Conservation (phyloP, 2,888 invertebrate genomes). For the Drosophila paramelanica region DNA sequence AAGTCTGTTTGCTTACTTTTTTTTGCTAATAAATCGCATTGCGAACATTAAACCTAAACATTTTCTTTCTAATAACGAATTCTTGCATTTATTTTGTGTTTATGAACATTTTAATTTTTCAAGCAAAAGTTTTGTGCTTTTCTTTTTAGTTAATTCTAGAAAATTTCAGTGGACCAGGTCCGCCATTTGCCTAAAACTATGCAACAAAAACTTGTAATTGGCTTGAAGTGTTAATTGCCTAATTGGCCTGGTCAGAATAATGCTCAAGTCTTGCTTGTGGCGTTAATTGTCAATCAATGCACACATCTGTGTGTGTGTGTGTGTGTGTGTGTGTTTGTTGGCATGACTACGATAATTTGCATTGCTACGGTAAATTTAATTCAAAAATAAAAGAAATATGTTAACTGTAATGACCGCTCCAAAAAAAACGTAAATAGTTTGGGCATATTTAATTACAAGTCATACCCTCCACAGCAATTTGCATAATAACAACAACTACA, state of each 20-base stretch:
- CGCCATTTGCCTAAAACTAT: slow-evolving; percentile 2
- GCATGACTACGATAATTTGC: slow-evolving; percentile 19
- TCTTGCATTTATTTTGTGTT: not conserved
- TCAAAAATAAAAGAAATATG: not conserved
- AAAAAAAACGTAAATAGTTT: slow-evolving; percentile 44
- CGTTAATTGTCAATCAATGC: slow-evolving; percentile 5
- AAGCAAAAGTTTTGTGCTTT: too few relatives aligned
- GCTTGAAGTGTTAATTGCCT: slow-evolving; percentile 50
- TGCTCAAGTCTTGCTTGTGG: slow-evolving; percentile 14
- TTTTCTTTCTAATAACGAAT: not conserved
- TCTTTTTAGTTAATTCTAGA: not conserved
- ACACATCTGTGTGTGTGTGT: not conserved
- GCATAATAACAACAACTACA: slow-evolving; percentile 1
- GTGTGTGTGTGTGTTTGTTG: slow-evolving; percentile 3
- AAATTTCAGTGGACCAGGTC: not conserved
- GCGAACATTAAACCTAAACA: not conserved
- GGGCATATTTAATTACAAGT: slow-evolving; percentile 63
- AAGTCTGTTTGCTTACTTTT: not conserved
- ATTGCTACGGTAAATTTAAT: not conserved
- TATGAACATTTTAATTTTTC: too few relatives aligned
- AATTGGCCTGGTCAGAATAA: slow-evolving; percentile 11
- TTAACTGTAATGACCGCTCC: slow-evolving; percentile 5
- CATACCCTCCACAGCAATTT: slow-evolving; percentile 23
- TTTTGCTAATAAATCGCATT: not conserved
- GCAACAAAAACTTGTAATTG: slow-evolving; percentile 9